Conservation (phyloP, 1,140 invertebrate species). For the Hycleus cichorii region DNA sequence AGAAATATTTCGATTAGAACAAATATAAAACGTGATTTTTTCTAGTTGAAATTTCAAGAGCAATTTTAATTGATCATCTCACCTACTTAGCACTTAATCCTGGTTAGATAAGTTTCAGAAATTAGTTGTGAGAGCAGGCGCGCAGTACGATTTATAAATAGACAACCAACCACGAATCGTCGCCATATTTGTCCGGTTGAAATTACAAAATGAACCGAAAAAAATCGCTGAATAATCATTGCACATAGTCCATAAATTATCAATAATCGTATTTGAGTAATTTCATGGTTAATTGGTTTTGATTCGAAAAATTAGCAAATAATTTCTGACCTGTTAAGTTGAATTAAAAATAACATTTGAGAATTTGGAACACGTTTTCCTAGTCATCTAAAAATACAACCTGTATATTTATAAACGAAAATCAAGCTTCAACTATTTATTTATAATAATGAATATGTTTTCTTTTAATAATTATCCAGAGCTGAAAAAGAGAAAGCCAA, state of each 20-base stretch:
- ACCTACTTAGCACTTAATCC: too few relatives aligned
- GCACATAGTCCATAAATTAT: too few relatives aligned
- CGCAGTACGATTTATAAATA: conserved; percentile 28
- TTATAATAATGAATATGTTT: not conserved
- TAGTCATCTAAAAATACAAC: conserved; percentile 12
- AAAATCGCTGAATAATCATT: too few relatives aligned
- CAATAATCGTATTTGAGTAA: too few relatives aligned
- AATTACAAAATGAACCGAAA: not conserved
- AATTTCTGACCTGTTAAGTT: too few relatives aligned
- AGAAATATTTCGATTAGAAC: not conserved
- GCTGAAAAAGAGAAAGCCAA: conserved; percentile 93
- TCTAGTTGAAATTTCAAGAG: not conserved
- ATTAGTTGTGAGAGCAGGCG: too few relatives aligned
- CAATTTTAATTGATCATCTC: too few relatives aligned
- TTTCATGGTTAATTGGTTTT: too few relatives aligned
- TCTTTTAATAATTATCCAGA: conserved; percentile 45
- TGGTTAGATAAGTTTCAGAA: too few relatives aligned
- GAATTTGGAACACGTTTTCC: conserved; percentile 11
- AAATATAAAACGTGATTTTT: not conserved
- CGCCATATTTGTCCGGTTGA: conserved; percentile 38
- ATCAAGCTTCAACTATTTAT: not conserved
- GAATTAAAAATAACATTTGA: not conserved
- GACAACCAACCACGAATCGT: conserved; percentile 15
- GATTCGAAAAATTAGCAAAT: too few relatives aligned
- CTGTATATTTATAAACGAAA: conserved; percentile 3